Conservation (phyloP, 2,113 vertebrate species). For the Petaurus breviceps region DNA sequence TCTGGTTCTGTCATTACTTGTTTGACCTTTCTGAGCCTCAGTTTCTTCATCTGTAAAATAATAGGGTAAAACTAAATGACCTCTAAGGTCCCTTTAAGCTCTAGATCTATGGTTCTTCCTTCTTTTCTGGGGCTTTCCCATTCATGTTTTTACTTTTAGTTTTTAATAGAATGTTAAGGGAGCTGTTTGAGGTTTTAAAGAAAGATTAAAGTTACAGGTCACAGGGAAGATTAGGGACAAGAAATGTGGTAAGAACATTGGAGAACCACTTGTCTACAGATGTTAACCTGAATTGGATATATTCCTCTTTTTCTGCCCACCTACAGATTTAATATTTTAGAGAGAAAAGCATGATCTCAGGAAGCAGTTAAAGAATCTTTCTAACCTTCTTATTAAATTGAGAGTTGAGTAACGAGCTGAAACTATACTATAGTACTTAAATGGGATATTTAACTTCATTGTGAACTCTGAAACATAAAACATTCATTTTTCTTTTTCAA, state of each 20-base stretch:
- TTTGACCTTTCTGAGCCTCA: background rate
- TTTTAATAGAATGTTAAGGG: background rate
- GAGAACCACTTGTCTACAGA: slow-evolving; percentile 11
- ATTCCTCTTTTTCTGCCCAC: background rate
- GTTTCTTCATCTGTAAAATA: background rate
- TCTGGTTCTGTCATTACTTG: background rate
- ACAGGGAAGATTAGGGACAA: background rate
- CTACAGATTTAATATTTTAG: background rate
- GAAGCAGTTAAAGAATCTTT: background rate
- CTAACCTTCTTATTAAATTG: too few relatives aligned
- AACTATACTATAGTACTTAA: background rate
- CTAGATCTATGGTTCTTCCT: background rate
- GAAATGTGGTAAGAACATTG: background rate
- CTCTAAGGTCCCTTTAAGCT: background rate
- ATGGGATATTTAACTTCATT: background rate
- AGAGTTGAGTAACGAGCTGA: background rate
- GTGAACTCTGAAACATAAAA: background rate
- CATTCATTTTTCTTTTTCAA: background rate
- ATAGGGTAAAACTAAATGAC: background rate
- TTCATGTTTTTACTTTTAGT: background rate
- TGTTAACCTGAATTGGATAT: background rate
- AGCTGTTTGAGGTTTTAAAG: background rate
- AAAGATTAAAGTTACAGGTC: background rate
- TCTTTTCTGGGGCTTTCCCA: background rate
- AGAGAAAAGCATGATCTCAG: background rate